Base-by-base conservation (phyloP, 2,113 vertebrate genomes). In the Larimichthys polyactis region DNA sequence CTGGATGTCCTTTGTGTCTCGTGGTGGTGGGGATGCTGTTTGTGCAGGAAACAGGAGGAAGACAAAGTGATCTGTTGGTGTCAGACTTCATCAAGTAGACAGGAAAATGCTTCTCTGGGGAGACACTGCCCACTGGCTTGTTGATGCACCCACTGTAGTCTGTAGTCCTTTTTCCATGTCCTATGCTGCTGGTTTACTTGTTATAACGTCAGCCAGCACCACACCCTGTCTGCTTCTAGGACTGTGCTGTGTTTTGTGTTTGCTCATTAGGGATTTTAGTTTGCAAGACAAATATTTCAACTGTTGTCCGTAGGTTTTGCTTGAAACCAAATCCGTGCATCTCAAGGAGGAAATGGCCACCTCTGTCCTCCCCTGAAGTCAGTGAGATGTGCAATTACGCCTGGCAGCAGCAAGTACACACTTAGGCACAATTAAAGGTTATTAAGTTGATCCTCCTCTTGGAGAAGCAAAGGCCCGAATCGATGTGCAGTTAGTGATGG, bases 1-100 rank as follows among this genome's bases (percentile, higher is more conserved):
- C 79, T 66, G 75, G 14, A 66, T 83, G 44, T 76, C 69, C 89
- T 92, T 90, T 94, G 89, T 94, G 87, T 92, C 70, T 86, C 10
- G 60, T 63, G 44, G 48, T 86, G 52, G 4, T 44, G 11, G 67
- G 59, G 49, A 51, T 71, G 58, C 51, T 79, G 69, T 78, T 76
- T 81, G 24, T 82, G 71, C 54, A 60, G 71, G 74, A 90, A 85
- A 88, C 11, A 43, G 0, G 60, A 65, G 46, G 20, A 58, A 64
- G 78, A 74, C 71, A 20, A 70, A 63, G 46, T 74, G 43, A 81
- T 84, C 60, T 73, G 19, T n/a, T 52, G 19, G 51, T 80, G 82
- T 84, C 76, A 55, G 20, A 72, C 73, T 72, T 49, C 20, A 77
- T 70, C 59, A 66, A 22, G 43, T 44, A 12, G 59, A 70, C 68